Base-by-base conservation (phyloP, 2,113 vertebrate species). In the Python bivittatus region DNA sequence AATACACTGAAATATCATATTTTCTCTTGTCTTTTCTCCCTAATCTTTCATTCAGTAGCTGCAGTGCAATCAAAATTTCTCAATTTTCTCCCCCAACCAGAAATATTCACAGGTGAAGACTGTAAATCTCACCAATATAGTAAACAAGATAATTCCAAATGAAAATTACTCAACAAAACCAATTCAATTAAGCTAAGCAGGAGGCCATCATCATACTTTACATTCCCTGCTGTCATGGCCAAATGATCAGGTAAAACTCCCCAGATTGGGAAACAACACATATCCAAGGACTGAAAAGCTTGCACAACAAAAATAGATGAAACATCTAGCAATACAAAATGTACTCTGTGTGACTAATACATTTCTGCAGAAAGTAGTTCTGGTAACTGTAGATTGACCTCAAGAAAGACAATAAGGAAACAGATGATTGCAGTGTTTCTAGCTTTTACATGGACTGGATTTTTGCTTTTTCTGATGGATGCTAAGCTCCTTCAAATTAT, bases 101-200 rank as follows among this genome's bases (percentile, higher is more conserved):
- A 3, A 93, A 25, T 1, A 25, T 33, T 64, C 61, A 60, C 38
- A 88, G 27, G 64, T 94, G 89, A 90, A 91, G 29, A 20, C 0
- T 92, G 88, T 33, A 96, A 92, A 95, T 87, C 92, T 57, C 33
- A 95, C 92, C 33, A 90, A 53, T 91, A 92, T 93, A 90, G 58
- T 85, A 94, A 95, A 23, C 0, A 9, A 86, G 89, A 84, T 72
- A 84, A 96, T 95, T 89, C 91, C 57, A 93, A 91, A 90, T 89
- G 92, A 94, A 95, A 96, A 96, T 94, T 84, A 95, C 84, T 83
- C 91, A 95, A 93, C 91, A 94, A 93, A 95, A 93, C 79, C 91
- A 91, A 96, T 89, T 48, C 85, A 92, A 6, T 0, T 86, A 91
- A 90, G 88, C 93, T 91, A 93, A 94, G 90, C 0, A 91, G 53